Evolutionary conservation across 92 coral and sea anemone species (phyloP), one percentile per base, ranked within the genome.

Genomic region (Palythoa grandis): DNA sequence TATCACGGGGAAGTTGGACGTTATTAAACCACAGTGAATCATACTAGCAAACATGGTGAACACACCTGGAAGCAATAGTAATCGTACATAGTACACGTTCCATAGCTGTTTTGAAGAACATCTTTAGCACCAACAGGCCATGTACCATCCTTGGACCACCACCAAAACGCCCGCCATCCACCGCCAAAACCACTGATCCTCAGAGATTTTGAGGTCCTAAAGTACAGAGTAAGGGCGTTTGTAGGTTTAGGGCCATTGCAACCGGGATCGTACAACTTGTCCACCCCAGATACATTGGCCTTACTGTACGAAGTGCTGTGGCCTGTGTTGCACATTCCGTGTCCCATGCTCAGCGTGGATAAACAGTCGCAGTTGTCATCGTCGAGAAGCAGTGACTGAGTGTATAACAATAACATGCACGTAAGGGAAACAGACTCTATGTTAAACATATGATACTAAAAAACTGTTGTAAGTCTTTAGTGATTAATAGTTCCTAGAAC

Each of bases 331-430:
- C 95, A 93, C 95, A 93, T 86, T 5, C 95, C 95, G 57, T 93
- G 95, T 14, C 95, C 95, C 89, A 93, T 82, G 72, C 95, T 93
- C 40, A 93, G 82, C 3, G 95, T 88, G 19, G 95, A 93, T 19
- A 90, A 79, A 76, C 95, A 92, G 83, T 92, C 95, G 43, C 95
- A 92, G 78, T 92, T 90, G 67, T 93, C 95, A 57, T 93, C 95
- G 61, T 93, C 95, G n/a, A 93, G 85, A 9, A 93, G 90, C 3
- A 93, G 29, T 14, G 95, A 93, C 87, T 79, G 38, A 67, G 29
- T 19, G 11, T 4, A 13, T 5, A 77, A 54, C 17, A 77, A 58
- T 9, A 76, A 23, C 11, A 24, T 10, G 6, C 0, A 57, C 53
- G 10, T 69, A 15, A 24, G 35, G 6, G 38, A 24, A 20, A 11